Conservation (phyloP, 2,888 invertebrate genomes). For the Plagodis dolabraria region DNA sequence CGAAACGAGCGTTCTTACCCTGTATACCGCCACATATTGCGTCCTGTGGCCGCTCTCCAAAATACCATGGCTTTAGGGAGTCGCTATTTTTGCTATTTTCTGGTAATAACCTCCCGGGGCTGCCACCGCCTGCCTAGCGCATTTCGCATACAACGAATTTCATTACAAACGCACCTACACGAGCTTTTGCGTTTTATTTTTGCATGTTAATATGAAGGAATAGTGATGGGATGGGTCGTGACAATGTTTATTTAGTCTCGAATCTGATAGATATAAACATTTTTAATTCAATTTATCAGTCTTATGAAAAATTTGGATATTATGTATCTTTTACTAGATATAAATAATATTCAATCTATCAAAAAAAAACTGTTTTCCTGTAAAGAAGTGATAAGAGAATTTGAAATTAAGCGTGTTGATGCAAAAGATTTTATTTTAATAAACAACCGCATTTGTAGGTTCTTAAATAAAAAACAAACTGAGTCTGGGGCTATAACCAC, state of each 20-base stretch:
- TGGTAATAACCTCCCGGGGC: conserved; percentile 44
- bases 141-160: conserved; percentile 42
- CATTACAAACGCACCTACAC: conserved; percentile 48
- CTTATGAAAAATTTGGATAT: no score
- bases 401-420: no score
- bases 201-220: conserved; percentile 33
- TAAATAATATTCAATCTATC: no score
- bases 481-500: no score
- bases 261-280: background rate
- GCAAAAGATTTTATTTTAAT: no score
- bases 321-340: no score
- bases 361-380: no score
- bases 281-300: no score
- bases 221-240: conserved; percentile 29
- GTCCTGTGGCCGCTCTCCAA: conserved; percentile 20
- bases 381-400: no score
- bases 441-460: no score
- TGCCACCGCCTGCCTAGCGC: conserved; percentile 34
- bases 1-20: conserved; percentile 24
- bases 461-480: no score
- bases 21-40: conserved; percentile 31
- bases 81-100: conserved; percentile 41
- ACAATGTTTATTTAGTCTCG: background rate
- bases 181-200: conserved; percentile 45
- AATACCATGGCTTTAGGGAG: conserved; percentile 30